Base-by-base conservation (phyloP, 2,113 vertebrate genomes). In the Uria aalge region DNA sequence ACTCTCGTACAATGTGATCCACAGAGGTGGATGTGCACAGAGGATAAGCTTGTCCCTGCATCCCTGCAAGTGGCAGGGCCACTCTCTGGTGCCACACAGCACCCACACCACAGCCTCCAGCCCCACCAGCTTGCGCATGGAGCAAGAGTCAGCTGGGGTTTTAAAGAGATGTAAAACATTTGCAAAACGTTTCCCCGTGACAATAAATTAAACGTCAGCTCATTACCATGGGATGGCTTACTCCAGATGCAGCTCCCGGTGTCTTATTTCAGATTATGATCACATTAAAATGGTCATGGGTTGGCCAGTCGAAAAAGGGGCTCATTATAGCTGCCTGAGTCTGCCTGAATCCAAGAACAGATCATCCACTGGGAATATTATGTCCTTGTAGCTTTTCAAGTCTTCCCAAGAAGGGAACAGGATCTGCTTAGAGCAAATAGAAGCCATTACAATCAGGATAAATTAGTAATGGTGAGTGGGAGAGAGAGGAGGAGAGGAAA, bases 381-480 rank as follows among this genome's bases (percentile, higher is more conserved):
- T 85, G 86, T 81, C 88, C 91, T 93, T 88, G 80, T 81, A 92
- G 86, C 62, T 89, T 69, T 85, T 81, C 41, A 79, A 15, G 82
- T 56, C 92, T 69, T 95, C 74, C 57, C 80, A 67, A 91, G 77
- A 41, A 96, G 62, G 53, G 86, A 96, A 92, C 48, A 87, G 81
- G 83, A 94, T 89, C 89, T 85, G 84, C 91, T 88, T 55, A 69
- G 76, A 95, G 92, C 94, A 91, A 92, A 91, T 16, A 89, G 76
- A 67, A 94, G 77, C 84, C 74, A 94, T 85, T 92, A 86, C 62
- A 69, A 88, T 88, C 92, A 90, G 81, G 84, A 92, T 85, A 72
- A 96, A 95, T 96, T 94, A 95, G 87, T 94, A 94, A 95, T 92
- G 90, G 92, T 88, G 96, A 94, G 84, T 87, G 77, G 74, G 87